Evolutionary conservation across 2,113 vertebrate species (phyloP).

Genomic region (Psophia crepitans): DNA sequence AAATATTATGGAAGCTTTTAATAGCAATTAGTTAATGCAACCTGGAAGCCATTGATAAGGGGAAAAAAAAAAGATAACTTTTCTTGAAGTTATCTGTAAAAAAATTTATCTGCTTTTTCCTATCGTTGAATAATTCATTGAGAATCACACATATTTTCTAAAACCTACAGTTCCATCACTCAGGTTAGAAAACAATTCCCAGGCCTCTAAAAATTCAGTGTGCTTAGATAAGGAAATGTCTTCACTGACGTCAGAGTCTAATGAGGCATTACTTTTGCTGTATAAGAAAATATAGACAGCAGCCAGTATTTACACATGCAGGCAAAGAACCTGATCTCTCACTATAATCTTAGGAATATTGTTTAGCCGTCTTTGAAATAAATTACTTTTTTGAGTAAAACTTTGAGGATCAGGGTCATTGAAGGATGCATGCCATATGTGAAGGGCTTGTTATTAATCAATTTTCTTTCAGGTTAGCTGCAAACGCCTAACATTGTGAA

Average conservation of each 20-base stretch:
- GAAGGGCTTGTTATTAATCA: not conserved
- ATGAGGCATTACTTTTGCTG: conserved; percentile 1
- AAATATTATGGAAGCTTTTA: conserved; percentile 4
- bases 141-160: not conserved
- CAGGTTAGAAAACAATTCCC: conserved; percentile 7
- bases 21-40: conserved; percentile 42
- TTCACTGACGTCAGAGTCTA: not conserved
- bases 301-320: not conserved
- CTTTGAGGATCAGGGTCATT: not conserved
- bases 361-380: not conserved
- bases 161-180: not conserved
- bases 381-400: not conserved
- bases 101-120: not conserved
- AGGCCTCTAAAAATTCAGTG: not conserved
- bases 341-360: not conserved
- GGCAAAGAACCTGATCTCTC: not conserved
- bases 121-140: conserved; percentile 5
- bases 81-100: not conserved
- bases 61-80: not conserved
- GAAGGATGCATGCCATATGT: not conserved
- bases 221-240: conserved; percentile 25
- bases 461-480: not conserved
- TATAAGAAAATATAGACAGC: not conserved
- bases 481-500: not conserved
- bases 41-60: conserved; percentile 31